Base-by-base conservation (phyloP, 2,797 vertebrate species). In the Notolepis coatsorum region DNA sequence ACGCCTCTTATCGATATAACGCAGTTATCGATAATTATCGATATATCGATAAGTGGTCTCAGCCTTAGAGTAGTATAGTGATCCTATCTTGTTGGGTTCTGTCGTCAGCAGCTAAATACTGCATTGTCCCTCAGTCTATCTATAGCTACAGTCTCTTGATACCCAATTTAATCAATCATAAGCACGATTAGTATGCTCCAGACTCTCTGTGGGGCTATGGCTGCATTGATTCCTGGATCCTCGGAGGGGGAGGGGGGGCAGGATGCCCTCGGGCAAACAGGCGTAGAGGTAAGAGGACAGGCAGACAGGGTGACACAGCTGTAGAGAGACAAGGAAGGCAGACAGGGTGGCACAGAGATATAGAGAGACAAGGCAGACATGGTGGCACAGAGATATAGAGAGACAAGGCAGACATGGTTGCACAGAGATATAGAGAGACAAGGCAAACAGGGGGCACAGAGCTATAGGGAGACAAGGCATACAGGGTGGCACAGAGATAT, bases 101-200 rank as follows among this genome's bases (percentile, higher is more conserved):
- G 52, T 20, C 17, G 64, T 69, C 61, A 53, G 50, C 46, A 56
- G 55, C 61, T 77, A 53, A 68, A 83, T 30, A 48, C 75, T 48
- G 62, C 73, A 75, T 63, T 61, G 64, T 53, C 17, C 53, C 61
- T 33, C n/a, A n/a, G n/a, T n/a, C 48, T 58, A 73, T 76, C 71
- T 71, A 67, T 75, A 73, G 74, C 74, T 61, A 47, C 33, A 24
- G 65, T 71, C 58, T 71, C 70, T 37, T 72, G 73, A 73, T 87
- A 82, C 75, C 68, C 69, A 71, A 63, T 81, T 80, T 0, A 85
- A 88, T 91, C 88, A 89, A 89, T 90, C 80, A 81, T 84, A 65
- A 65, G 76, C 58, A 64, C 57, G 38, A 88, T 88, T 88, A 86
- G 88, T 68, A 88, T 86, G 83, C 87, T 74, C 52, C 41, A 58